Conservation (phyloP, 2,797 vertebrate species). For the Melanotaenia maccullochi region DNA sequence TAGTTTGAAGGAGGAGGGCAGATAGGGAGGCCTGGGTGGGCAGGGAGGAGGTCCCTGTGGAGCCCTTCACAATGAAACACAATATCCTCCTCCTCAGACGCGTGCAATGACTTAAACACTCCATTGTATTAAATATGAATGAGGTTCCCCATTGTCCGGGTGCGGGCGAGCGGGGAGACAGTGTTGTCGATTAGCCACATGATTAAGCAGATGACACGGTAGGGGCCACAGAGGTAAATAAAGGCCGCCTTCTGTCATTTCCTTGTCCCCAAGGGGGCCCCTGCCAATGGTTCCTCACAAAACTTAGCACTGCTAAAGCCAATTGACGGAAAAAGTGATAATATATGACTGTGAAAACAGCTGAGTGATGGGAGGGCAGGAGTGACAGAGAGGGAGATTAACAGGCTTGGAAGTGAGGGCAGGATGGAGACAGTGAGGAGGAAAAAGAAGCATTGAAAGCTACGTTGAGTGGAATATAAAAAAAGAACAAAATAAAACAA, state of each 20-base stretch:
- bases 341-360: constrained; percentile 82
- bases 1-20: constrained; percentile 79
- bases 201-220: constrained; percentile 98
- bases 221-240: constrained; percentile 93
- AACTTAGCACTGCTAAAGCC: constrained; percentile 83
- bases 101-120: constrained; percentile 94
- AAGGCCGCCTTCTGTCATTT: constrained; percentile 95
- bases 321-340: constrained; percentile 85
- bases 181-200: constrained; percentile 94
- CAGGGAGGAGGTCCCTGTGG: constrained; percentile 83
- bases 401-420: constrained; percentile 39
- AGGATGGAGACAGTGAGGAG: constrained; percentile 13
- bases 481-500: constrained; percentile 16
- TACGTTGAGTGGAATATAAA: constrained; percentile 5
- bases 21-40: constrained; percentile 77
- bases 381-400: constrained; percentile 38
- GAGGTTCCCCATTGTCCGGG: constrained; percentile 88
- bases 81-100: constrained; percentile 88
- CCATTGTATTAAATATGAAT: constrained; percentile 98
- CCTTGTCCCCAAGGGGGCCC: constrained; percentile 81
- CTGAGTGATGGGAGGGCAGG: constrained; percentile 69
- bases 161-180: constrained; percentile 83
- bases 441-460: not conserved
- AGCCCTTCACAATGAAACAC: constrained; percentile 90
- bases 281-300: constrained; percentile 66